Percentiles rank a stretch among this genome's conserved stretches.
phyloP scores from a whole-genome alignment of 2,113 vertebrate species.

The Uria aalge region DNA sequence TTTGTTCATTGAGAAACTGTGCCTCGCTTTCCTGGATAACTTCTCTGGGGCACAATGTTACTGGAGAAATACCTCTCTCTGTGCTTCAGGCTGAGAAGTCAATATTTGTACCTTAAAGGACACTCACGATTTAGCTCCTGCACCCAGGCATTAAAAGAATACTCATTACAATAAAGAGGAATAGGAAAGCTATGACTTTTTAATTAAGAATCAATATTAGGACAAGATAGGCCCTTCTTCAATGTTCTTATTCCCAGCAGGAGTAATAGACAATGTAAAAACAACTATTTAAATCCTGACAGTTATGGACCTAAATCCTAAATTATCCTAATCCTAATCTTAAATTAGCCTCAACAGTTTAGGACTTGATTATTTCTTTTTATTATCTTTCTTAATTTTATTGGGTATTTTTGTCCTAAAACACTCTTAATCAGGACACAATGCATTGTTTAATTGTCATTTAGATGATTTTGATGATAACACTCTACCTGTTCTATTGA shows the following conservation, averaged over 20 bases:
- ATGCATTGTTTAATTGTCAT: neutral
- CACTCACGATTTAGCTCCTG: neutral
- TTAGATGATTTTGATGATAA: neutral
- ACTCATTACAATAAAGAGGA: neutral
- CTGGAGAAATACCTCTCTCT: neutral
- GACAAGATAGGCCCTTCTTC: neutral
- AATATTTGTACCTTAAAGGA: neutral
- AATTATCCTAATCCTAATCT: neutral
- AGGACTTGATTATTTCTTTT: neutral
- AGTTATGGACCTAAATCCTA: neutral
- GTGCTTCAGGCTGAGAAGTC: neutral
- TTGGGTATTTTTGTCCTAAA: neutral
- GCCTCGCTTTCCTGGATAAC: neutral
- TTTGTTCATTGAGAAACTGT: neutral
- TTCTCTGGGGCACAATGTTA: neutral
- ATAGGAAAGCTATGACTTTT: neutral
- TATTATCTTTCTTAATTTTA: neutral
- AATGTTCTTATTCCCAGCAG: neutral
- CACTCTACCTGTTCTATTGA: neutral
- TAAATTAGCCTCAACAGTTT: neutral
- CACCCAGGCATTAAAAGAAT: neutral
- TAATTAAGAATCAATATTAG: neutral
- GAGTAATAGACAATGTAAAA: neutral
- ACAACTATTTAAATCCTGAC: neutral
- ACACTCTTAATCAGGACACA: neutral